Evolutionary conservation across 1,140 invertebrate species (phyloP).

Genomic region (Orchestia grillus): DNA sequence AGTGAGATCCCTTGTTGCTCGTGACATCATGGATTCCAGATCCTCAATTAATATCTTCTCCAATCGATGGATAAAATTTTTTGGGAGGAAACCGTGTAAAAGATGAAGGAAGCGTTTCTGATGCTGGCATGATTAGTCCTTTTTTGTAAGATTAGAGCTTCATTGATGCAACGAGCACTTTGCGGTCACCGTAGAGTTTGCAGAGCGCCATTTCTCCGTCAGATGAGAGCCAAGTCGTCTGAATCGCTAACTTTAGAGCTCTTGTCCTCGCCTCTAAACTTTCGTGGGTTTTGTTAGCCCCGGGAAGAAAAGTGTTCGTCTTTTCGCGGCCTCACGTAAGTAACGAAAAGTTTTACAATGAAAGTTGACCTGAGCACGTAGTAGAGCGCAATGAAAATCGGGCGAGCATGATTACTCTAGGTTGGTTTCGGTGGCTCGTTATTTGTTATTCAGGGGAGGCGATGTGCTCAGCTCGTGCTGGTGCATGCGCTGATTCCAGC

Average conservation of each 20-base stretch:
- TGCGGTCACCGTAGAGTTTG: neutral
- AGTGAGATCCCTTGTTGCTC: no score
- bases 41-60: no score
- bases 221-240: neutral
- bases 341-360: conserved; percentile 46
- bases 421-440: neutral
- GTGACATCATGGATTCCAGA: no score
- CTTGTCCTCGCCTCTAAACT: conserved; percentile 37
- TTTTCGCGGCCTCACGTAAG: conserved; percentile 23
- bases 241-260: conserved; percentile 42
- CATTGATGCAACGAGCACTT: neutral
- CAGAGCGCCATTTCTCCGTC: neutral
- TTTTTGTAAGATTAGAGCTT: neutral
- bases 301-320: neutral
- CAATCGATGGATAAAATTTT: no score
- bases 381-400: neutral
- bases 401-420: neutral
- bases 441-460: neutral
- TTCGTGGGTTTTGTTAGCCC: conserved; percentile 9
- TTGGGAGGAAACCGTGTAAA: no score
- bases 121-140: no score
- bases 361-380: conserved; percentile 34
- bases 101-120: no score
- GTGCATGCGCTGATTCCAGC: neutral
- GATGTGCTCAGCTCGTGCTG: neutral